A percentile compares a stretch with the other conserved stretches of the same genome.
Evolutionary conservation across 2,888 invertebrate species (phyloP).

Genomic region (Troides aeacus): DNA sequence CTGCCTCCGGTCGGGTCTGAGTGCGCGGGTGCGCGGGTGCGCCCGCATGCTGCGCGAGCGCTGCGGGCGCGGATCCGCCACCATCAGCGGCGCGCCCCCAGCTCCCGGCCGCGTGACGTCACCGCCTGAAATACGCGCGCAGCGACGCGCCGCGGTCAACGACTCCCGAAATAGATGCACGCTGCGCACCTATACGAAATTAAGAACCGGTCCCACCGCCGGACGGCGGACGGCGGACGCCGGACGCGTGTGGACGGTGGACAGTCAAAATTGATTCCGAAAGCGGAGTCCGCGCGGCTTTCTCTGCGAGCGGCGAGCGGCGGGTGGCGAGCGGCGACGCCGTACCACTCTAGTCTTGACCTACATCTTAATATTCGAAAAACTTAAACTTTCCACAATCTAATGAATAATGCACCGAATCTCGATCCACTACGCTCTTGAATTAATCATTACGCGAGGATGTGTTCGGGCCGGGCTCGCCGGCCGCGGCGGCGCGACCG

Average conservation of each 20-base stretch:
- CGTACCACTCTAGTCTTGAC: conserved; percentile 54
- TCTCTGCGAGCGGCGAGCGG: conserved; percentile 46
- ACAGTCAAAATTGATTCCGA: conserved; percentile 73
- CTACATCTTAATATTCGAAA: conserved; percentile 59
- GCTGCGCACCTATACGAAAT: conserved; percentile 66
- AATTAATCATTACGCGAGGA: conserved; percentile 33
- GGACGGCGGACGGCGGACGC: conserved; percentile 53
- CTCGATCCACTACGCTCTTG: conserved; percentile 36
- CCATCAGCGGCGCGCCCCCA: conserved; percentile 49
- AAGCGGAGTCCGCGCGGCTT: conserved; percentile 73
- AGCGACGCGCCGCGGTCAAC: conserved; percentile 62
- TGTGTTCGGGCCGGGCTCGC: neutral
- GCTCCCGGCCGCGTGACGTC: conserved; percentile 52
- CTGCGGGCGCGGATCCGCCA: neutral
- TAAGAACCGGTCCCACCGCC: conserved; percentile 68
- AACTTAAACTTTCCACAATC: conserved; percentile 57
- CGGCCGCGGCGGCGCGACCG: conserved; percentile 4
- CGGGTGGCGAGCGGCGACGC: conserved; percentile 27
- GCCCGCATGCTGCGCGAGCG: neutral
- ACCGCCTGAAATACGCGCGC: conserved; percentile 60
- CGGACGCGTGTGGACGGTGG: conserved; percentile 46
- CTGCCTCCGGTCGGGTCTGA: neutral
- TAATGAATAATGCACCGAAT: conserved; percentile 54
- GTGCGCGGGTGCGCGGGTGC: neutral
- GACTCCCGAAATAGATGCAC: conserved; percentile 78